A percentile compares a stretch with the other conserved stretches of the same genome.
Evolutionary conservation across 1,140 invertebrate genomes (phyloP).

Genomic region (Diachasmimorpha longicaudata): DNA sequence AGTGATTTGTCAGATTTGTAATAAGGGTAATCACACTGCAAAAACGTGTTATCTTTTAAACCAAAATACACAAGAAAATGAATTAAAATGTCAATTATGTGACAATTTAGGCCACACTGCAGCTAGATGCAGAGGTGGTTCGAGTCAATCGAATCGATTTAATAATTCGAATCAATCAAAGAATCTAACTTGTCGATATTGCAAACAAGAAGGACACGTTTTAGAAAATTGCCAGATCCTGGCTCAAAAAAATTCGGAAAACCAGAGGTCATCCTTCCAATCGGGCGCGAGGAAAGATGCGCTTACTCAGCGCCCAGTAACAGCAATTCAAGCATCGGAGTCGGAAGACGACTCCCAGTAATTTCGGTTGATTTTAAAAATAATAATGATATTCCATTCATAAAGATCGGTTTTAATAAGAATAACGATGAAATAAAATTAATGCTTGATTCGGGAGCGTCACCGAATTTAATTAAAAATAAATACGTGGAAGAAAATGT

Average conservation of each 20-base stretch:
- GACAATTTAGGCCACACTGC: neutral
- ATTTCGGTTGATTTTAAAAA: conserved; percentile 1
- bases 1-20: conserved; percentile 1
- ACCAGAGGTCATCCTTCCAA: neutral
- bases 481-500: neutral
- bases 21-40: neutral
- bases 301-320: neutral
- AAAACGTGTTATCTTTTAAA: neutral
- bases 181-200: too few species aligned
- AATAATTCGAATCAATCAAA: too few species aligned
- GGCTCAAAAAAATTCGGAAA: neutral
- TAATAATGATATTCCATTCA: neutral
- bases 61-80: too few species aligned
- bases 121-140: neutral
- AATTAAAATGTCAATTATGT: neutral
- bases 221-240: too few species aligned
- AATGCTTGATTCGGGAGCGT: conserved; percentile 9
- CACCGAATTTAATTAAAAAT: conserved; percentile 8
- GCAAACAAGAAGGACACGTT: too few species aligned
- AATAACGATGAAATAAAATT: neutral
- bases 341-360: conserved; percentile 11
- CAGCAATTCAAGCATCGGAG: neutral
- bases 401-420: neutral
- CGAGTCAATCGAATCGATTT: neutral
- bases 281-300: conserved; percentile 1